Base-by-base conservation (phyloP, 2,797 vertebrate genomes). In the Sebastes kiyomatsui region DNA sequence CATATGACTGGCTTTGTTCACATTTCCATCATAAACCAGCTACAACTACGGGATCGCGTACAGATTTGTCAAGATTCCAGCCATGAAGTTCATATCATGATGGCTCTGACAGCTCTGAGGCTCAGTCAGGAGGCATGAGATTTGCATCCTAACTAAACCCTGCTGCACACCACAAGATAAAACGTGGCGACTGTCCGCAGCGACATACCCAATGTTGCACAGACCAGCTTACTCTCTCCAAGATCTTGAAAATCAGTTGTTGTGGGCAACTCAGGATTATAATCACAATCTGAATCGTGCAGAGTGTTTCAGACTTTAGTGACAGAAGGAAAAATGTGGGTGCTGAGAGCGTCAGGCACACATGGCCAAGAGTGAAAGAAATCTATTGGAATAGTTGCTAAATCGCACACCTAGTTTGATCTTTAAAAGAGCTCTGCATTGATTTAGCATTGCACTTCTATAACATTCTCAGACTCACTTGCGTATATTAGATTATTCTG, bases 131-230 rank as follows among this genome's bases (percentile, higher is more conserved):
- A 73, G 18, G 23, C n/a, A 5, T 27, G n/a, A 81, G 80, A 79
- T 76, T 82, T 84, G 60, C 72, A 65, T 25, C 52, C 46, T 72
- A 77, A 75, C 35, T 74, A 77, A 75, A 77, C 16, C n/a, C 60
- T 30, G 42, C 64, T 81, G 80, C 72, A 73, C 30, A 70, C 20
- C 3, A 54, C 55, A 14, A 77, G 80, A 86, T 83, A 82, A 82
- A 67, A 28, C 55, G 80, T 49, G 28, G 59, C 1, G 23, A 65
- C 35, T 20, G 68, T 73, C 79, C 72, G 60, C 62, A 18, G 75
- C 62, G 71, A 72, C 68, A 75, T 35, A 12, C 6, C 13, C 4
- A 1, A 5, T 64, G 72, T 59, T 66, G 25, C 8, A 65, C 22
- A 61, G 58, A 71, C 27, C 20, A 49, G 20, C 11, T 6, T 62